Base-by-base conservation (phyloP, 53 echinoderm and acorn worm species). In the Apostichopus leukothele region DNA sequence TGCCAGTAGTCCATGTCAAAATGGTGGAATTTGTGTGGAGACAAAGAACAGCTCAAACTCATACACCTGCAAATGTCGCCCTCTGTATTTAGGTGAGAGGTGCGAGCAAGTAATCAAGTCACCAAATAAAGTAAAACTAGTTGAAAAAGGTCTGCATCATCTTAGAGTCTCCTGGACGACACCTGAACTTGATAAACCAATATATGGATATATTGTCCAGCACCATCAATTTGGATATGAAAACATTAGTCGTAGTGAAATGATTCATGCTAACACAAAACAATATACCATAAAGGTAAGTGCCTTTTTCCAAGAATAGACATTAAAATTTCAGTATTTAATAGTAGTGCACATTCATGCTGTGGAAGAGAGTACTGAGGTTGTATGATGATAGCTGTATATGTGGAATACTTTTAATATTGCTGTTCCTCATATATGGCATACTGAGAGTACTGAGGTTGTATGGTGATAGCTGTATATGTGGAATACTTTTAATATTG, bases 1-100 rank as follows among this genome's bases (percentile, higher is more conserved):
- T 22, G 51, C 93, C 13, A 94, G 96, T 89, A 76, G 90, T 51
- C 96, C 94, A 1, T 96, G 96, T 76, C 93, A 88, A 78, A 94
- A 96, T 39, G 90, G 93, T 60, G 96, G 96, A 9, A 60, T 66
- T 5, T 96, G 96, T 83, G 22, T 59, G 21, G 26, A 83, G 16
- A 76, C 73, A 5, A 57, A 90, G 55, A 90, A 90, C 39, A 51
- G 50, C 5, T 66, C 53, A 50, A 67, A 68, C 10, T 68, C 79
- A 53, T 81, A 90, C 76, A 73, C 66, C 9, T 96, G 96, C 74
- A 86, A 86, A 52, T 96, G 96, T 68, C 89, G 88, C 25, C 88
- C 88, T 60, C 91, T 94, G 5, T 94, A 94, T 76, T 73, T 94
- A 27, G 96, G 96, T 1, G 90, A 88, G 12, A 74, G 77, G 1